Conservation (phyloP, 2,797 vertebrate genomes). For the Peromyscus melanophrys region DNA sequence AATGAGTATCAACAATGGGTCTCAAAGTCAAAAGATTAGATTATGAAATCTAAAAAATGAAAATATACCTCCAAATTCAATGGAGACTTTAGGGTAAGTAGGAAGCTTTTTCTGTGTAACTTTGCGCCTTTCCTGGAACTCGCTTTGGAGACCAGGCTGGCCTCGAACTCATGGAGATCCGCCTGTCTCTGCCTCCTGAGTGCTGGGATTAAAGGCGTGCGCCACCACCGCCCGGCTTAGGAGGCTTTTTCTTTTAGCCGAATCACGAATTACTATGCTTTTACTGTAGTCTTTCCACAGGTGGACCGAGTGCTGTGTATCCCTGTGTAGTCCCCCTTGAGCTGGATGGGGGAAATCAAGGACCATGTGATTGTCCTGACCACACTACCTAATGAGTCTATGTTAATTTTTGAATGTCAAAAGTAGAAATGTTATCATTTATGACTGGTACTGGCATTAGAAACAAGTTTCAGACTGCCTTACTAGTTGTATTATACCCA, state of each 20-base stretch:
- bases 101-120: constrained; percentile 36
- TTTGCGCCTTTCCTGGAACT: too few relatives aligned
- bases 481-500: background rate
- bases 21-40: constrained; percentile 34
- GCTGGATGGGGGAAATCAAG: constrained; percentile 23
- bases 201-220: too few relatives aligned
- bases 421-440: background rate
- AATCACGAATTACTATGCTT: constrained; percentile 24
- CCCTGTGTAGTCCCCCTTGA: background rate
- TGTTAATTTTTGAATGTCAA: background rate
- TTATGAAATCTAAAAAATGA: constrained; percentile 33
- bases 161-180: too few relatives aligned
- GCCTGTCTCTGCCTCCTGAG: too few relatives aligned
- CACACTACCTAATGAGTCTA: constrained; percentile 35
- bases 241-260: constrained; percentile 24
- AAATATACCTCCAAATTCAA: constrained; percentile 21
- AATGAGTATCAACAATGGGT: background rate
- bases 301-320: background rate
- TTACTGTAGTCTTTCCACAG: background rate
- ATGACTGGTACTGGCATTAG: background rate
- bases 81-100: background rate
- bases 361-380: background rate
- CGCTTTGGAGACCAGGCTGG: too few relatives aligned
- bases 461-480: background rate
- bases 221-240: too few relatives aligned